These are phyloP conservation scores for Drosophila equinoxialis DNA, from an alignment of 1,140 invertebrate species.

Conservation along the genomic window DNA sequence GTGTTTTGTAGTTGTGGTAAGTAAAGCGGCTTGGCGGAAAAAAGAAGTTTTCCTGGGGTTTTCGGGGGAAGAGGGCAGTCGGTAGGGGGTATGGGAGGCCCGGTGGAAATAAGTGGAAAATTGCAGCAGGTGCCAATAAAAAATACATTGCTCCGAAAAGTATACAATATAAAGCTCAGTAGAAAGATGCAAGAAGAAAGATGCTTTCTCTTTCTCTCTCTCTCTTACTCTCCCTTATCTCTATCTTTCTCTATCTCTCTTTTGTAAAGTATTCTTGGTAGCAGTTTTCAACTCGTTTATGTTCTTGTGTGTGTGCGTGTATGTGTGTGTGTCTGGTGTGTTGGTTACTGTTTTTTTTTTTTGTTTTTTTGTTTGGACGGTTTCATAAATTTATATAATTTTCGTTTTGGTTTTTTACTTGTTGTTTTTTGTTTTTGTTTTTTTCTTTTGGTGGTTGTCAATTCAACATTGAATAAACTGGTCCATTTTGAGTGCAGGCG, in stretches of 20 bases:
- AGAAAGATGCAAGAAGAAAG: constrained; percentile 30
- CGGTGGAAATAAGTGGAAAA: constrained; percentile 6
- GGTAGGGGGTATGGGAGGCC: not conserved
- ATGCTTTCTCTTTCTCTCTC: not conserved
- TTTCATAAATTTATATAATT: constrained; percentile 79
- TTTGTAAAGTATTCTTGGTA: constrained; percentile 55
- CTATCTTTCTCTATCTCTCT: not conserved
- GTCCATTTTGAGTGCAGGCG: constrained; percentile 60
- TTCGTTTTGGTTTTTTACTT: constrained; percentile 42
- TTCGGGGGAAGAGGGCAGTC: constrained; percentile 32
- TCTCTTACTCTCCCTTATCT: not conserved
- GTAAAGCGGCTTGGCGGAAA: constrained; percentile 54
- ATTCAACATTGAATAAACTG: constrained; percentile 77
- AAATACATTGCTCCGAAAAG: constrained; percentile 32
- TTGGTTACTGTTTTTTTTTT: constrained; percentile 49
- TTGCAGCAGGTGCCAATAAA: constrained; percentile 30
- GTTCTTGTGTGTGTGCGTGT: constrained; percentile 28
- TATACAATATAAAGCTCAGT: constrained; percentile 55
- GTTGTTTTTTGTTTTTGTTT: constrained; percentile 58
- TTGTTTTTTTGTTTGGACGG: constrained; percentile 57
- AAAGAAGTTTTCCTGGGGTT: constrained; percentile 20
- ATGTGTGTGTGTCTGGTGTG: constrained; percentile 38
- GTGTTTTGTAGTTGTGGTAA: constrained; percentile 42
- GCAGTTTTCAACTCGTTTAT: constrained; percentile 78
- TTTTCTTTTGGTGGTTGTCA: constrained; percentile 73